A percentile compares a stretch with the other conserved stretches of the same genome.
Conservation (phyloP, 2,113 vertebrate genomes). For the Eurypyga helias region DNA sequence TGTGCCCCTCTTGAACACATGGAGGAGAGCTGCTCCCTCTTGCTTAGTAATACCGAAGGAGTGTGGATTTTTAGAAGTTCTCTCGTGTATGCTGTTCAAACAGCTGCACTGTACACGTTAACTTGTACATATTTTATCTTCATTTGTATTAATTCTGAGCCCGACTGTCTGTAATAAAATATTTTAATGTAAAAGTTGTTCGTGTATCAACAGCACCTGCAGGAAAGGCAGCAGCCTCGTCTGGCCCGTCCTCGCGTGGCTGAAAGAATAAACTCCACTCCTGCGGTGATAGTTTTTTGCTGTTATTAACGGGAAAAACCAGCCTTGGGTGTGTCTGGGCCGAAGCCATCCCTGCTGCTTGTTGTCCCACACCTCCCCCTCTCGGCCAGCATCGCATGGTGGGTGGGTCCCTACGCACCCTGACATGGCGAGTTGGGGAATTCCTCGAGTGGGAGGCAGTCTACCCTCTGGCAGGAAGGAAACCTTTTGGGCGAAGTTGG, state of each 20-base stretch:
- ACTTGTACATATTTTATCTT: constrained; percentile 79
- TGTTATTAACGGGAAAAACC: no score
- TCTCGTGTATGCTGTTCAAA: constrained; percentile 50
- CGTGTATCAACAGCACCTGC: background rate
- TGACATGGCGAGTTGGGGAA: background rate
- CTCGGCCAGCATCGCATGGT: background rate
- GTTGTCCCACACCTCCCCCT: background rate
- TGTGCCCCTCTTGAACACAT: background rate
- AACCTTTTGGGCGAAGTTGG: background rate
- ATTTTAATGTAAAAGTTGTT: constrained; percentile 73
- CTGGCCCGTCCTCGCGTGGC: background rate
- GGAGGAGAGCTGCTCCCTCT: background rate
- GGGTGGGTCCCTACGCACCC: background rate
- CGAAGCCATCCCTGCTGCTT: background rate
- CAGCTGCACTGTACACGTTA: constrained; percentile 65
- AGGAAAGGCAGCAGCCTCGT: background rate
- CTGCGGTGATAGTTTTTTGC: background rate
- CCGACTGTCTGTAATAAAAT: constrained; percentile 79
- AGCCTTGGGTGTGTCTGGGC: fast-evolving
- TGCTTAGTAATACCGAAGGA: constrained; percentile 30
- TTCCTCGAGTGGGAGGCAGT: background rate
- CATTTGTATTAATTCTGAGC: constrained; percentile 78
- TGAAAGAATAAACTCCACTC: background rate
- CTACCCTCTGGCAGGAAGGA: background rate
- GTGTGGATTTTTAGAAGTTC: constrained; percentile 34